phyloP scores from a whole-genome alignment of 2,888 invertebrate genomes.

The Argyra leucocephala region DNA sequence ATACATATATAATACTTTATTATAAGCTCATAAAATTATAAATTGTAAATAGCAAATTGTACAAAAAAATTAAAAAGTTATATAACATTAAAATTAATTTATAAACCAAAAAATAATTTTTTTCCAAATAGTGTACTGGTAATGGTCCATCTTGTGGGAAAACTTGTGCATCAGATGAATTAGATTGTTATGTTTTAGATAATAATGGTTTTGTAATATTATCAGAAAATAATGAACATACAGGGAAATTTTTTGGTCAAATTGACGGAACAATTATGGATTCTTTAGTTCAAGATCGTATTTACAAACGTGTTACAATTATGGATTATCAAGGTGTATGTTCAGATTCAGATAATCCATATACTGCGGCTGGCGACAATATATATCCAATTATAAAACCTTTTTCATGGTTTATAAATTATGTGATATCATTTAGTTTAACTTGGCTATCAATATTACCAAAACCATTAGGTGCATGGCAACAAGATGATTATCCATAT shows the following conservation, averaged over 20 bases:
- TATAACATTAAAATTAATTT: too few relatives aligned
- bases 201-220: slow-evolving; percentile 91
- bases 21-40: too few relatives aligned
- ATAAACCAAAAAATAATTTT: too few relatives aligned
- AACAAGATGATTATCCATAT: slow-evolving; percentile 40
- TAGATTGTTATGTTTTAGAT: slow-evolving; percentile 88
- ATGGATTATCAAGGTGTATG: slow-evolving; percentile 86
- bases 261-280: slow-evolving; percentile 92
- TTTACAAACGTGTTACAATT: slow-evolving; percentile 77
- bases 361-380: slow-evolving; percentile 39
- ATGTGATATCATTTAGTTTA: slow-evolving; percentile 35
- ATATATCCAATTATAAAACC: slow-evolving; percentile 31
- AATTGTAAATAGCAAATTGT: too few relatives aligned
- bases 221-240: slow-evolving; percentile 75
- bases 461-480: slow-evolving; percentile 37
- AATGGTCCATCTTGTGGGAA: slow-evolving; percentile 65
- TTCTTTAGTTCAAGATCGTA: slow-evolving; percentile 78
- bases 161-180: slow-evolving; percentile 74
- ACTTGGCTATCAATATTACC: slow-evolving; percentile 40
- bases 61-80: too few relatives aligned
- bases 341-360: slow-evolving; percentile 54
- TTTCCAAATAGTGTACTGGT: slow-evolving; percentile 57
- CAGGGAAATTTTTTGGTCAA: slow-evolving; percentile 88
- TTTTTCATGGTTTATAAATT: slow-evolving; percentile 37
- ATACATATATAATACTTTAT: too few relatives aligned